These are phyloP conservation scores for Hypanus sabinus DNA, from an alignment of 2,113 vertebrate species.

Conservation along the genomic window DNA sequence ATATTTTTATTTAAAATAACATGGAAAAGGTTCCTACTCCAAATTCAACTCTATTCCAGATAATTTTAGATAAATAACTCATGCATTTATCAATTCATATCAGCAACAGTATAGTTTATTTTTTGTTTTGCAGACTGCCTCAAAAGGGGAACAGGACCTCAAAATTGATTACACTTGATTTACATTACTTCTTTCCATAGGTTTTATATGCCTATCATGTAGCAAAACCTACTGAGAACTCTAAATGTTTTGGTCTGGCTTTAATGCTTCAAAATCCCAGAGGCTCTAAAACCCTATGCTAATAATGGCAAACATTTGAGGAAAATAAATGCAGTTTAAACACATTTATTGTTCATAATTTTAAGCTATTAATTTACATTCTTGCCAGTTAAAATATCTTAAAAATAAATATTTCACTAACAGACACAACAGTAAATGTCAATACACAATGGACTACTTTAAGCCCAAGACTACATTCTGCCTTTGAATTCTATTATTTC, in stretches of 20 bases:
- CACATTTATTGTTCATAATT: neutral
- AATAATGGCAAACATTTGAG: neutral
- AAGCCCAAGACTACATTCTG: neutral
- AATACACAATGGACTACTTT: neutral
- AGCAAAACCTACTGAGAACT: neutral
- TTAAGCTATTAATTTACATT: neutral
- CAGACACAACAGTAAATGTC: neutral
- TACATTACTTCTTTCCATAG: neutral
- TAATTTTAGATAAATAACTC: neutral
- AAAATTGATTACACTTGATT: neutral
- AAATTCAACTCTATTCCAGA: neutral
- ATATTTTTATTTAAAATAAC: neutral
- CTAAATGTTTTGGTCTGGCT: neutral
- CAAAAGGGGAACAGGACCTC: neutral
- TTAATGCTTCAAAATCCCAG: neutral
- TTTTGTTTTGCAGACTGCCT: neutral
- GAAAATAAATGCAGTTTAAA: neutral
- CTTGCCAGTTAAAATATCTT: neutral
- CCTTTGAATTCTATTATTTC: no score
- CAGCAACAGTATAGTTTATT: neutral
- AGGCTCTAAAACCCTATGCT: neutral
- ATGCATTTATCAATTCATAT: neutral
- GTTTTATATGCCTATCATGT: neutral
- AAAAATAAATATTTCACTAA: neutral
- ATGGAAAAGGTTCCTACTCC: neutral